Evolutionary conservation across 1,140 invertebrate genomes (phyloP).

Genomic region (Drosophila repleta): DNA sequence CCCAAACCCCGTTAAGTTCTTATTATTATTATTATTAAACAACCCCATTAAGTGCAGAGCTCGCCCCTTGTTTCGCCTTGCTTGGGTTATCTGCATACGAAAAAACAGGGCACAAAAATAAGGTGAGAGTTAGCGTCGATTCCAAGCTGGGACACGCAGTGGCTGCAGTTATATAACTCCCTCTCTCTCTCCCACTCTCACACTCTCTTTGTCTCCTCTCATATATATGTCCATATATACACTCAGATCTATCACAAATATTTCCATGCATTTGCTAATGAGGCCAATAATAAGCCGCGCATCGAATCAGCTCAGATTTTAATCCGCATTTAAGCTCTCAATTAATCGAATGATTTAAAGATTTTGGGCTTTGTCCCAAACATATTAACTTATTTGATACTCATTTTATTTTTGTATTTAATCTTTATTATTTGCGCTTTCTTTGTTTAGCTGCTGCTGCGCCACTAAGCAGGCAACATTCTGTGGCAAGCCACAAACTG

Average conservation of each 20-base stretch:
- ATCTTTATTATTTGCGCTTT: conserved; percentile 1
- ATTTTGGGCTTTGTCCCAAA: conserved; percentile 42
- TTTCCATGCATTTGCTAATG: conserved; percentile 34
- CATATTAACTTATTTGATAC: conserved; percentile 12
- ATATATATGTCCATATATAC: too few relatives aligned
- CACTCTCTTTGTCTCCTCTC: too few relatives aligned
- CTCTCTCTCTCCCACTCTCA: too few relatives aligned
- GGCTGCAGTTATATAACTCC: not conserved
- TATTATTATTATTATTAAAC: conserved; percentile 72
- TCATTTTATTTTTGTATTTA: too few relatives aligned
- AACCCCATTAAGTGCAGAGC: conserved; percentile 67
- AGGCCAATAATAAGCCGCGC: conserved; percentile 43
- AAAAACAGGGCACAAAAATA: not conserved
- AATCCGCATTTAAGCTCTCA: conserved; percentile 9
- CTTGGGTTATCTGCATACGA: conserved; percentile 48
- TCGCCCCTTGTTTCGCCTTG: conserved; percentile 6
- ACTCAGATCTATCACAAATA: not conserved
- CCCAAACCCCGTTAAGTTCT: conserved; percentile 54
- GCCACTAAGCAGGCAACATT: conserved; percentile 55
- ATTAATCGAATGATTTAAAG: conserved; percentile 25
- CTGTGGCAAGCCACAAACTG: conserved; percentile 26
- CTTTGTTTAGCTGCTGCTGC: conserved; percentile 7
- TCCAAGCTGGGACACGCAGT: conserved; percentile 33
- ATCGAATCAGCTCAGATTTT: conserved; percentile 23
- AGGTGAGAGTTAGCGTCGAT: conserved; percentile 9